phyloP scores from a whole-genome alignment of 2,797 vertebrate genomes.

The Bufotes viridis region DNA sequence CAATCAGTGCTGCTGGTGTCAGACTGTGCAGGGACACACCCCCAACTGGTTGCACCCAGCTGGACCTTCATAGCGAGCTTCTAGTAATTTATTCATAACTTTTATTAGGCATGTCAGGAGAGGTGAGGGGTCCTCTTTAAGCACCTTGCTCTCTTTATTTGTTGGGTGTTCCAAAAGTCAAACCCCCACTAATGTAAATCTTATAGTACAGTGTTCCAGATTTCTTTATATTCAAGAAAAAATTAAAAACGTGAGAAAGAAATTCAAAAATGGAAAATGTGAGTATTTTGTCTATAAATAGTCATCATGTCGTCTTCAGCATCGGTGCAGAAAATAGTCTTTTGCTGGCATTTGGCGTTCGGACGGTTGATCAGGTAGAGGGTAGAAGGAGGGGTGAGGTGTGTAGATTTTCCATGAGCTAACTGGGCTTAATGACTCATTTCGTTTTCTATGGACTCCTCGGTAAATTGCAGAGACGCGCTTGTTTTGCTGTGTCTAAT shows the following conservation, averaged over 20 bases:
- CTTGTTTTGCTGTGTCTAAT: constrained; percentile 52
- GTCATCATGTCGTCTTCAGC: constrained; percentile 24
- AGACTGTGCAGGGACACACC: no score
- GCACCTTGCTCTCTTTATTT: no score
- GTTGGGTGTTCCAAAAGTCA: no score
- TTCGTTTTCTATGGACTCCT: constrained; percentile 37
- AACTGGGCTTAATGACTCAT: constrained; percentile 50
- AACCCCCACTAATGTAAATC: no score
- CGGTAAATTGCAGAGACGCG: constrained; percentile 41
- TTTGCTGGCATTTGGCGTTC: constrained; percentile 35
- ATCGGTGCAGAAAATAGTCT: constrained; percentile 32
- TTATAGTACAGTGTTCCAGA: background rate
- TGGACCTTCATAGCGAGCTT: no score
- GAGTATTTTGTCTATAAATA: constrained; percentile 40
- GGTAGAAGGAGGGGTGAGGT: constrained; percentile 44
- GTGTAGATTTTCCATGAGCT: constrained; percentile 43
- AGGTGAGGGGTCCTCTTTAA: no score
- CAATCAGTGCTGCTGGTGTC: no score
- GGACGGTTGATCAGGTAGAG: constrained; percentile 42
- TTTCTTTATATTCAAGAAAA: background rate
- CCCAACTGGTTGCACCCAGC: no score
- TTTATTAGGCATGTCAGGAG: no score
- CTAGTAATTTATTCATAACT: no score
- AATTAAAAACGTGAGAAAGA: background rate
- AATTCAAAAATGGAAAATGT: constrained; percentile 27